These are phyloP conservation scores for Pardalotus punctatus DNA, from an alignment of 2,113 vertebrate species.

Conservation along the genomic window DNA sequence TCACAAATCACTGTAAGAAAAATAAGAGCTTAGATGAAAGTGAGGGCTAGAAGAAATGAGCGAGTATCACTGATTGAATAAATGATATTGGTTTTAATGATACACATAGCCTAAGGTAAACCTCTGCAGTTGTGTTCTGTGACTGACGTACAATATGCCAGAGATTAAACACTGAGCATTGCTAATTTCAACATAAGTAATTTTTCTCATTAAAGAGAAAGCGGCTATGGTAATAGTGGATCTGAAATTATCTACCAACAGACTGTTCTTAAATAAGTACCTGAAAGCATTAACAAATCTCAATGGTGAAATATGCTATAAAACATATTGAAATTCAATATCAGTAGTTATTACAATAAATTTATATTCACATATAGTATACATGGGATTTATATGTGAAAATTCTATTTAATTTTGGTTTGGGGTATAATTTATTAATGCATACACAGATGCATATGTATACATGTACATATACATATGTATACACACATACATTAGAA, in stretches of 20 bases:
- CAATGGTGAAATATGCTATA: background rate
- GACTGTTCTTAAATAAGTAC: background rate
- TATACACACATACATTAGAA: background rate
- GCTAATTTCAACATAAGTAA: background rate
- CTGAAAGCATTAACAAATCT: background rate
- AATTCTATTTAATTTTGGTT: background rate
- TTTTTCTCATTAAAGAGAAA: background rate
- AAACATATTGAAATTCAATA: background rate
- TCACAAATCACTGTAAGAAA: background rate
- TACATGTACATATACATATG: accelerated
- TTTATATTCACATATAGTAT: background rate
- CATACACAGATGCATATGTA: accelerated
- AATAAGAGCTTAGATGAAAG: background rate
- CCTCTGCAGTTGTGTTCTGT: background rate
- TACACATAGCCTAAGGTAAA: background rate
- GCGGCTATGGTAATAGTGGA: background rate
- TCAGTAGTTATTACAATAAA: background rate
- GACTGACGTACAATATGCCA: background rate
- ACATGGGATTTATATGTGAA: background rate
- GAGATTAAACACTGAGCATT: background rate
- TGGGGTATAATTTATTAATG: background rate
- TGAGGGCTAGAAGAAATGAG: background rate
- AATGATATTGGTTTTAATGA: background rate
- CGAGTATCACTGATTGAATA: no score
- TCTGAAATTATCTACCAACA: background rate